Evolutionary conservation across 92 coral and sea anemone species (phyloP).

Genomic region (Pocillopora grandis): DNA sequence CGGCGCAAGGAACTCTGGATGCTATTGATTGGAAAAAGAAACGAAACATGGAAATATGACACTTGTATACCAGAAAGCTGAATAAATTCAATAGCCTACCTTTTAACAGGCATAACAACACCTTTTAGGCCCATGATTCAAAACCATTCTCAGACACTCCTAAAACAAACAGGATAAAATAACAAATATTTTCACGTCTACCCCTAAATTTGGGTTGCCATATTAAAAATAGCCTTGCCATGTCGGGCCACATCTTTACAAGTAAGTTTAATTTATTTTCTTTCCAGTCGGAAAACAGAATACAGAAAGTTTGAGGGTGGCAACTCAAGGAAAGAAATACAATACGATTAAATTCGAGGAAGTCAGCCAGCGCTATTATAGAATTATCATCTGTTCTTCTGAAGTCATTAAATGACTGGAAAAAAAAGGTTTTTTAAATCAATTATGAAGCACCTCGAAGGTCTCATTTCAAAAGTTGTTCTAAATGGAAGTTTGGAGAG

Average conservation of each 20-base stretch:
- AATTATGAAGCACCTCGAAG: too few species aligned
- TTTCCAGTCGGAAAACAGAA: neutral
- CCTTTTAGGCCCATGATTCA: neutral
- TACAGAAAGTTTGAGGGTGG: neutral
- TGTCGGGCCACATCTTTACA: neutral
- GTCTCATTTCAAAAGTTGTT: too few species aligned
- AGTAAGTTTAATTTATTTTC: too few species aligned
- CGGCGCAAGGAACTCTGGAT: slow-evolving; percentile 46
- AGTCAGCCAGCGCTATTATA: too few species aligned
- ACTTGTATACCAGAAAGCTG: neutral
- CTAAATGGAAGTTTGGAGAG: neutral
- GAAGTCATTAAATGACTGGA: too few species aligned
- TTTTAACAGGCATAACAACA: neutral
- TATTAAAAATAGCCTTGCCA: neutral
- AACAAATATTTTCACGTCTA: neutral
- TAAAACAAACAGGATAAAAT: neutral
- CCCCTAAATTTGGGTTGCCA: neutral
- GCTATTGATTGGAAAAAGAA: neutral
- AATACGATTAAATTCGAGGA: too few species aligned
- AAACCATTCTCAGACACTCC: neutral
- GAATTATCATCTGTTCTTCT: too few species aligned
- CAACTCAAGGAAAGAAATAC: neutral
- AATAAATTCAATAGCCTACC: neutral
- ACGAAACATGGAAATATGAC: neutral
- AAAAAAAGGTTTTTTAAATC: too few species aligned